Conservation (phyloP, 2,888 invertebrate genomes). For the Drepanosiphum platanoidis region DNA sequence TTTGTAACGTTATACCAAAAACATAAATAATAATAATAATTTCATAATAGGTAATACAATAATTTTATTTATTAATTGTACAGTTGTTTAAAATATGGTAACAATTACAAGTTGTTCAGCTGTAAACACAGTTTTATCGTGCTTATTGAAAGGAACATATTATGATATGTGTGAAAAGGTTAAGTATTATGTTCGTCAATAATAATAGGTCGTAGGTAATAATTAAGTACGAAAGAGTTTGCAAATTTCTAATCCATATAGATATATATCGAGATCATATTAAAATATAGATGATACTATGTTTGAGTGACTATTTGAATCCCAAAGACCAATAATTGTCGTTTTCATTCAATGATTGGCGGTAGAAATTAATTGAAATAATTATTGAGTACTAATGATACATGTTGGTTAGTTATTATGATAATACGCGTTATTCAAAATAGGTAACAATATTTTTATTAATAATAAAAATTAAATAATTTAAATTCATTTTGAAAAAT, state of each 20-base stretch:
- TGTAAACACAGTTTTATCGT: background rate
- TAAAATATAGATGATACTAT: background rate
- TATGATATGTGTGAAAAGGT: background rate
- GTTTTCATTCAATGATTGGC: background rate
- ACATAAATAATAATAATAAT: background rate
- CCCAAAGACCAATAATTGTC: background rate
- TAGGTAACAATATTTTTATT: constrained; percentile 31
- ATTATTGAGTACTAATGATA: background rate
- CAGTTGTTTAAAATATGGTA: background rate
- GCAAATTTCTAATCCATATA: background rate
- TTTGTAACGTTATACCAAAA: background rate
- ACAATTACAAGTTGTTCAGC: background rate
- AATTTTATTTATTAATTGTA: constrained; percentile 1
- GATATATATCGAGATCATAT: background rate
- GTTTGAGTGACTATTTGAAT: background rate
- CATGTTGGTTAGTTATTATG: background rate
- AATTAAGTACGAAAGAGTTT: background rate
- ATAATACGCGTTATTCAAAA: background rate
- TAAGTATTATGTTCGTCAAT: background rate
- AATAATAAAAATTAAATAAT: constrained; percentile 22
- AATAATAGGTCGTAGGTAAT: background rate
- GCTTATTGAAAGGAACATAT: background rate
- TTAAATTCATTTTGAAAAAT: background rate
- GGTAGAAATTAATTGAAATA: background rate
- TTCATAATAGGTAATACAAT: background rate